phyloP scores from a whole-genome alignment of 1,140 invertebrate species.

The Ditylenchus dipsaci region DNA sequence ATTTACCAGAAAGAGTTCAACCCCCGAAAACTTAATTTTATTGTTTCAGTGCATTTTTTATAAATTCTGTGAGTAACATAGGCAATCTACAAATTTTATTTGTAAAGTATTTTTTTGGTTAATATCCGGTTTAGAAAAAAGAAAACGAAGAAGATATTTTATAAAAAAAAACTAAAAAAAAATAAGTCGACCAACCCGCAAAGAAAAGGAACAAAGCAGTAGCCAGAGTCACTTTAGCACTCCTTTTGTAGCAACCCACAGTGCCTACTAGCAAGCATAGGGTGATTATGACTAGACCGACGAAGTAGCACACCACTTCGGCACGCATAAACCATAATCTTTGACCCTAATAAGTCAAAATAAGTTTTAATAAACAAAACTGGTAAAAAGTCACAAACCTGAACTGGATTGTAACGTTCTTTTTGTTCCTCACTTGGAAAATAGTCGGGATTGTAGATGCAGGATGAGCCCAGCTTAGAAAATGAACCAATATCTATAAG shows the following conservation, averaged over 20 bases:
- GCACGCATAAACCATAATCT: constrained; percentile 41
- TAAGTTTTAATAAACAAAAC: neutral
- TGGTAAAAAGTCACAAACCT: neutral
- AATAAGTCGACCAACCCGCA: constrained; percentile 14
- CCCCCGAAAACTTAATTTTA: no score
- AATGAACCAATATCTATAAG: constrained; percentile 31
- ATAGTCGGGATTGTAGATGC: constrained; percentile 26
- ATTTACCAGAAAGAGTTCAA: no score
- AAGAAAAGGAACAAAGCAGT: constrained; percentile 37
- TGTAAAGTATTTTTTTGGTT: no score
- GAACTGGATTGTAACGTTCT: constrained; percentile 34
- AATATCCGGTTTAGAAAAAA: no score
- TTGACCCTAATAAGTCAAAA: constrained; percentile 18
- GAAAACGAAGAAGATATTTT: neutral
- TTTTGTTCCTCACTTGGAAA: constrained; percentile 14
- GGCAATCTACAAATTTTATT: no score
- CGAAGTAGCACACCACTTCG: constrained; percentile 18
- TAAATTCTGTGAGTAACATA: no score
- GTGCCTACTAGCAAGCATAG: constrained; percentile 30
- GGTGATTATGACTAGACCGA: constrained; percentile 23
- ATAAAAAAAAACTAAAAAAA: neutral
- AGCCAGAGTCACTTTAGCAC: constrained; percentile 31
- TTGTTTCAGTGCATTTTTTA: no score
- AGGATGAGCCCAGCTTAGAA: constrained; percentile 17
- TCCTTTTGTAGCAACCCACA: constrained; percentile 33